A percentile compares a stretch with the other conserved stretches of the same genome.
These are phyloP conservation scores for Oreonectes daqikongensis DNA, from an alignment of 2,797 vertebrate genomes.

Conservation along the genomic window DNA sequence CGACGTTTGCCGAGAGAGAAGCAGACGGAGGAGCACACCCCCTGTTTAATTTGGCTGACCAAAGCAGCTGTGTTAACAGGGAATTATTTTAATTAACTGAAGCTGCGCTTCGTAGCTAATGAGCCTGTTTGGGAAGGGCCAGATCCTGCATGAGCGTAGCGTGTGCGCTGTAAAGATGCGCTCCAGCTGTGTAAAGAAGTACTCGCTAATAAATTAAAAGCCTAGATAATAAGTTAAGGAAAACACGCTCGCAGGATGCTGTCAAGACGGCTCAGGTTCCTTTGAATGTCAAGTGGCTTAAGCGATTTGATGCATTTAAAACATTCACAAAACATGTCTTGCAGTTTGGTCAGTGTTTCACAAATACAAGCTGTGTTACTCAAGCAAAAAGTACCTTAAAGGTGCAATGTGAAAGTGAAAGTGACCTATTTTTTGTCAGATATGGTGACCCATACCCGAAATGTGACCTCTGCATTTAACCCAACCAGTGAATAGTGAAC, in stretches of 20 bases:
- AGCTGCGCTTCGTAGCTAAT: slow-evolving; percentile 70
- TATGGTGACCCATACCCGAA: no score
- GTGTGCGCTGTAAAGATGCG: slow-evolving; percentile 15
- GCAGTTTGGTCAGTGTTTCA: no score
- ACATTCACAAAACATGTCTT: not conserved
- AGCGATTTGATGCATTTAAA: not conserved
- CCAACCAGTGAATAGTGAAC: no score
- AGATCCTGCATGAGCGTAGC: slow-evolving; percentile 36
- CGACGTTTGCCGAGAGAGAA: slow-evolving; percentile 59
- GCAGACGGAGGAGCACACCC: slow-evolving; percentile 72
- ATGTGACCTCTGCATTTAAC: no score
- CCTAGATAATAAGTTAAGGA: slow-evolving; percentile 49
- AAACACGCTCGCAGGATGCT: slow-evolving; percentile 10
- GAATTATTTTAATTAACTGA: slow-evolving; percentile 75
- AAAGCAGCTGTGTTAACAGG: slow-evolving; percentile 72
- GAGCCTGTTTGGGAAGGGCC: slow-evolving; percentile 66
- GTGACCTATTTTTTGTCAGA: no score
- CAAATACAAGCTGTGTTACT: no score
- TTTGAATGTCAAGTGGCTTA: slow-evolving; percentile 39
- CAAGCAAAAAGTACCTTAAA: no score
- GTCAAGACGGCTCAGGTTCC: slow-evolving; percentile 31
- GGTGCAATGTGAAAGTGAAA: no score
- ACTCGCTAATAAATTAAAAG: slow-evolving; percentile 47
- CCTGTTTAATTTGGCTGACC: slow-evolving; percentile 70
- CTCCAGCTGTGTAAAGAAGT: slow-evolving; percentile 17